phyloP scores from a whole-genome alignment of 2,888 invertebrate species.

The Stegana nigrithorax region DNA sequence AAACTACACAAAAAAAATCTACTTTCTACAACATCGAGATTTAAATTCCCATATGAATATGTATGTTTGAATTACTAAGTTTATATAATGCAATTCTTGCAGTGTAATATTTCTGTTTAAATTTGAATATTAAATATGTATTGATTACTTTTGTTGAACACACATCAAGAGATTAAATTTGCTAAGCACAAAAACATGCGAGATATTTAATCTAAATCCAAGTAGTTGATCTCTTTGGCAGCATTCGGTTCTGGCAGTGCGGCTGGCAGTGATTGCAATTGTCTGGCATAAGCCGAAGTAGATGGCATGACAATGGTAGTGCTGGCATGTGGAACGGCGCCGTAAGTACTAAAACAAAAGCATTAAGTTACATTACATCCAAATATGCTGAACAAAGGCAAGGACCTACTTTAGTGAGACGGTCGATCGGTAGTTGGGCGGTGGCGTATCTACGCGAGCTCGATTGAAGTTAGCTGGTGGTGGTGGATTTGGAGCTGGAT shows the following conservation, averaged over 20 bases:
- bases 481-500: conserved; percentile 52
- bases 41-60: conserved; percentile 3
- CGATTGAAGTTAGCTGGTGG: conserved; percentile 37
- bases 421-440: conserved; percentile 91
- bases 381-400: too few relatives aligned
- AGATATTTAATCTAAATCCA: conserved; percentile 52
- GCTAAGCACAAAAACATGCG: not conserved
- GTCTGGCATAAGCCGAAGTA: conserved; percentile 3
- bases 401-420: conserved; percentile 78
- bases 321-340: conserved; percentile 24
- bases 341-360: not conserved
- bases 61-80: conserved; percentile 10
- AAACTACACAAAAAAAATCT: too few relatives aligned
- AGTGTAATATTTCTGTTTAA: too few relatives aligned
- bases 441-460: conserved; percentile 75
- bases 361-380: not conserved
- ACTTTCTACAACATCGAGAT: not conserved
- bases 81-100: too few relatives aligned
- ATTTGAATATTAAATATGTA: too few relatives aligned
- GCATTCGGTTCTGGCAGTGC: conserved; percentile 36
- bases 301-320: conserved; percentile 29
- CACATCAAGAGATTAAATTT: too few relatives aligned
- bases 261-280: not conserved
- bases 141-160: too few relatives aligned
- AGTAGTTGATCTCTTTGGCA: conserved; percentile 50